Base-by-base conservation (phyloP, 2,113 vertebrate genomes). In the Paramormyrops kingsleyae region DNA sequence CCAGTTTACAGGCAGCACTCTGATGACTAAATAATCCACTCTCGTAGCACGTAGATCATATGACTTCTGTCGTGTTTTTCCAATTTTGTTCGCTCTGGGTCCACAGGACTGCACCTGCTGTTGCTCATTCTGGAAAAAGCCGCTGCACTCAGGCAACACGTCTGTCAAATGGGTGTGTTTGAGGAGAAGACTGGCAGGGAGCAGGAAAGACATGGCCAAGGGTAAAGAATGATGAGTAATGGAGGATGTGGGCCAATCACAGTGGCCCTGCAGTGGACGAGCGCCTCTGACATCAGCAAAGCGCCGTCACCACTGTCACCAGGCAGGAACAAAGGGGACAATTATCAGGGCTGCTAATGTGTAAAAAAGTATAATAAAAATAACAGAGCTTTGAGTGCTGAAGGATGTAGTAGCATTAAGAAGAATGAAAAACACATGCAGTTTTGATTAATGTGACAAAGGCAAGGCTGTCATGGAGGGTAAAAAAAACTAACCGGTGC, bases 401-500 rank as follows among this genome's bases (percentile, higher is more conserved):
- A 13, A 27, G 83, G 46, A 86, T 47, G 39, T 13, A n/a, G 83
- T 46, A 50, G 44, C 24, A 70, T 70, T 70, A 27, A 31, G 44
- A 50, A 47, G 83, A 27, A 86, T 50, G 47, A 86, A 86, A 86
- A 50, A 86, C 12, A 19, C 62, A 88, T 83, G 35, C 80, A 83
- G 62, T 5, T 59, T 53, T 35, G n/a, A 87, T 56, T 56, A 70
- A 12, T 42, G 3, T 42, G 56, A 35, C 35, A 56, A 21, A 42
- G 52, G 15, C 31, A 87, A 53, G 56, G 53, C 80, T 44, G 21
- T 31, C 62, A 13, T 31, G 10, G 62, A 70, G 62, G 3, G 3
- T 31, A 10, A 66, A 59, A 27, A 27, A 66, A 70, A 70, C 62
- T 70, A 70, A 10, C 10, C 4, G 4, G 10, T 70, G 62, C 27